phyloP scores from a whole-genome alignment of 2,113 vertebrate species.

The Rhinopomastus cyanomelas region DNA sequence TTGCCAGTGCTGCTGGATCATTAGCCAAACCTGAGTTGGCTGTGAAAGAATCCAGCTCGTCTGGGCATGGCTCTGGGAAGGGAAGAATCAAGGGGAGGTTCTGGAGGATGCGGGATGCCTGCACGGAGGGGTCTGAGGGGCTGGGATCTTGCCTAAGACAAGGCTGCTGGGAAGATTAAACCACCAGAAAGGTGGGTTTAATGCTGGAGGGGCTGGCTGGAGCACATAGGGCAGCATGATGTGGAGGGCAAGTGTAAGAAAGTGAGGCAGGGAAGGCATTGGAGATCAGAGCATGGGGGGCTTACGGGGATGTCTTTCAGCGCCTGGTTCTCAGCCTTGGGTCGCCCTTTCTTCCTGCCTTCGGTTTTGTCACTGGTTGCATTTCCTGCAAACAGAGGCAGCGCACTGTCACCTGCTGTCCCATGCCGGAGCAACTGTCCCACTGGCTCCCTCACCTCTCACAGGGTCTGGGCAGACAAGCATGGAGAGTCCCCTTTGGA shows the following conservation, averaged over 20 bases:
- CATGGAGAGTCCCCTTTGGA: too few species aligned
- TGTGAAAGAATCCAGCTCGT: background rate
- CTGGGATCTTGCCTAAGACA: background rate
- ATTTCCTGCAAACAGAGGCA: slow-evolving; percentile 73
- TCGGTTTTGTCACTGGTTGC: slow-evolving; percentile 82
- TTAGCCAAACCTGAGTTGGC: background rate
- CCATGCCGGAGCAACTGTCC: too few species aligned
- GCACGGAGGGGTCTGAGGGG: background rate
- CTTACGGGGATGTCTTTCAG: slow-evolving; percentile 95
- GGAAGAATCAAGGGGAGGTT: background rate
- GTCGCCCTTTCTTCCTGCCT: slow-evolving; percentile 91
- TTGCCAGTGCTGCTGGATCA: fast-evolving
- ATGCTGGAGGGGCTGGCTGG: background rate
- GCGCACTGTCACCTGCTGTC: background rate
- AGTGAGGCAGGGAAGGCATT: fast-evolving
- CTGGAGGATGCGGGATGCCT: background rate
- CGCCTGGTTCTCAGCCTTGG: slow-evolving; percentile 87
- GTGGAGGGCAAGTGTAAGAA: fast-evolving
- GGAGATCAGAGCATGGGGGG: background rate
- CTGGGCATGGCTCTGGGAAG: background rate
- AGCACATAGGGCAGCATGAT: fast-evolving
- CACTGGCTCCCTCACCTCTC: too few species aligned
- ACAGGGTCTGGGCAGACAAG: too few species aligned
- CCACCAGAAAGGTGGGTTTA: background rate
- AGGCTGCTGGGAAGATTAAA: background rate